Percentiles rank a stretch among this genome's conserved stretches.
phyloP scores from a whole-genome alignment of 2,888 invertebrate species.

The Peribatodes rhomboidaria region DNA sequence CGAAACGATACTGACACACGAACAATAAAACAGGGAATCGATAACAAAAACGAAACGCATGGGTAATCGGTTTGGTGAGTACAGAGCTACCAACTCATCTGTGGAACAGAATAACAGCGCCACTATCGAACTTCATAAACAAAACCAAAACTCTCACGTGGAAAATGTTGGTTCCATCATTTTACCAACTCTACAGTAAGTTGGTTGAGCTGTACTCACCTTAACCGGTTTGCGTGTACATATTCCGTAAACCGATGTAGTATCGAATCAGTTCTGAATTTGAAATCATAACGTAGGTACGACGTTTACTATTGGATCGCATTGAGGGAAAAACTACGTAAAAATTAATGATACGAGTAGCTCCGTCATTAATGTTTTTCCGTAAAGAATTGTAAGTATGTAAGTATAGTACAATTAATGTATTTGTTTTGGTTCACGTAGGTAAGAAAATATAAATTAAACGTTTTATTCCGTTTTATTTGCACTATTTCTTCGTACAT shows the following conservation, averaged over 20 bases:
- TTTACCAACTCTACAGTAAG: background rate
- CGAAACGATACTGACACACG: constrained; percentile 51
- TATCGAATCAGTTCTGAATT: constrained; percentile 10
- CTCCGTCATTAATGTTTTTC: too few relatives aligned
- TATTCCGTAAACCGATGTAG: constrained; percentile 12
- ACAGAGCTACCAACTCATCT: background rate
- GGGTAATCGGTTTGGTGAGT: constrained; percentile 37
- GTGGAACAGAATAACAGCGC: background rate
- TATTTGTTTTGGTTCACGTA: too few relatives aligned
- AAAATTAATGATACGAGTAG: background rate
- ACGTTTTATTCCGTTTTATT: too few relatives aligned
- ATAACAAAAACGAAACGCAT: constrained; percentile 54
- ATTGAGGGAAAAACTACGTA: background rate
- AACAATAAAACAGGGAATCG: constrained; percentile 52
- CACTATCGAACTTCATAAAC: background rate
- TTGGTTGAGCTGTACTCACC: background rate
- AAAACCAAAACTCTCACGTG: background rate
- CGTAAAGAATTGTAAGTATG: too few relatives aligned
- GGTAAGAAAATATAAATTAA: too few relatives aligned
- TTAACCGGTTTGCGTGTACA: constrained; percentile 29
- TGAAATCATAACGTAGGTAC: background rate
- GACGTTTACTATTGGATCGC: background rate
- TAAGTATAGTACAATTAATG: too few relatives aligned
- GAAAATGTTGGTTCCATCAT: background rate
- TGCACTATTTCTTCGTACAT: too few relatives aligned